Evolutionary conservation across 2,888 invertebrate species (phyloP).

Genomic region (Crocallis elinguaria): DNA sequence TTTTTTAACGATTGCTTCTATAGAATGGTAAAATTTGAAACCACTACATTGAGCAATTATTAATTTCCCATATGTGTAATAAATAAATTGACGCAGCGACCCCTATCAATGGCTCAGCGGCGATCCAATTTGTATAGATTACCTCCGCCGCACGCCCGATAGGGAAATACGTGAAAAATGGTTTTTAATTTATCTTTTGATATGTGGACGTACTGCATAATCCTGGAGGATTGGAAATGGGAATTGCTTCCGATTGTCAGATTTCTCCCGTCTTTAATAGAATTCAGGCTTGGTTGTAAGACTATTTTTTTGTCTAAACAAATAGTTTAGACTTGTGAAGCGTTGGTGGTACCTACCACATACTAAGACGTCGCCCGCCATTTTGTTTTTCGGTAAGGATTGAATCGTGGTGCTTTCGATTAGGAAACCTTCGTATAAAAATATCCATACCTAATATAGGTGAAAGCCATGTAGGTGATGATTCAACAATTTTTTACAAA

Average conservation of each 20-base stretch:
- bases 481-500: too few relatives aligned
- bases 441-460: too few relatives aligned
- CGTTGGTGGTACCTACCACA: too few relatives aligned
- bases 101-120: slow-evolving; percentile 53
- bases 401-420: too few relatives aligned
- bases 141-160: slow-evolving; percentile 45
- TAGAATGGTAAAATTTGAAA: slow-evolving; percentile 10
- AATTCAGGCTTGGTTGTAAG: too few relatives aligned
- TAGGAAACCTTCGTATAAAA: too few relatives aligned
- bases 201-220: slow-evolving; percentile 25
- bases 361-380: too few relatives aligned
- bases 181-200: slow-evolving; percentile 61
- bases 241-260: slow-evolving; percentile 19
- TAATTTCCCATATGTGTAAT: slow-evolving; percentile 48
- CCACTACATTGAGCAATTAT: slow-evolving; percentile 36
- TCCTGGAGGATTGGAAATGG: slow-evolving; percentile 9
- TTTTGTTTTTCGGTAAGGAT: too few relatives aligned
- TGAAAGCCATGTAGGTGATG: too few relatives aligned
- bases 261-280: not conserved
- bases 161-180: slow-evolving; percentile 66
- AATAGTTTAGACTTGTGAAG: not conserved
- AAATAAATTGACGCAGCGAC: slow-evolving; percentile 47
- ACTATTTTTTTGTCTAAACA: not conserved
- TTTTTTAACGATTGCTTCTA: too few relatives aligned
- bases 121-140: slow-evolving; percentile 64